A percentile compares a stretch with the other conserved stretches of the same genome.
Evolutionary conservation across 2,888 invertebrate genomes (phyloP).

Genomic region (Drosophila kuntzei): DNA sequence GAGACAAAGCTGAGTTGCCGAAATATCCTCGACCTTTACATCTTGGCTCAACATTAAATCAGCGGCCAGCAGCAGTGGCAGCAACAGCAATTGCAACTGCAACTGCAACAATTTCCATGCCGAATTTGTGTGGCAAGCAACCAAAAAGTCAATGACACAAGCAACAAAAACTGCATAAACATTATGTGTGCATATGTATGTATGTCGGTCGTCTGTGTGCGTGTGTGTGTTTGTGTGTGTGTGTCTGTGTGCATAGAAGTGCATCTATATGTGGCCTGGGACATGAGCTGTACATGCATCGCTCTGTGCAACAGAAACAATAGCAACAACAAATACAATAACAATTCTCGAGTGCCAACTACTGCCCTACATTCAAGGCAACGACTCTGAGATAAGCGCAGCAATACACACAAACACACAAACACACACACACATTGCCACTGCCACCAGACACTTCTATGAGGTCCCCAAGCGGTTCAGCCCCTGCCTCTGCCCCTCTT

Average conservation of each 20-base stretch:
- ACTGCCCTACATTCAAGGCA: constrained; percentile 81
- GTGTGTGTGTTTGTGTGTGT: constrained; percentile 1
- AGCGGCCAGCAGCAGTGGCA: constrained; percentile 20
- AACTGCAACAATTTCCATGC: constrained; percentile 56
- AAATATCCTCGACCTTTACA: constrained; percentile 62
- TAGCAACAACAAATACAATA: constrained; percentile 47
- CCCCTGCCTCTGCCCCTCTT: background rate
- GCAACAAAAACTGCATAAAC: constrained; percentile 31
- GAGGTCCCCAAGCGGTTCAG: constrained; percentile 40
- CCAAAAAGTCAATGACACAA: constrained; percentile 62
- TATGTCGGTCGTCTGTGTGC: constrained; percentile 9
- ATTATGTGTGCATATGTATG: constrained; percentile 7
- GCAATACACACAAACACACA: constrained; percentile 33
- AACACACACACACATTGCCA: constrained; percentile 46
- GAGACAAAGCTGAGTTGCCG: constrained; percentile 18
- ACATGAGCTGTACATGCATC: constrained; percentile 68
- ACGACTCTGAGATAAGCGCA: constrained; percentile 79
- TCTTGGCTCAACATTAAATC: constrained; percentile 57
- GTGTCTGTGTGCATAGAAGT: constrained; percentile 19
- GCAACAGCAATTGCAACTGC: constrained; percentile 24
- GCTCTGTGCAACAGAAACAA: constrained; percentile 23
- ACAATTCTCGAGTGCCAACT: constrained; percentile 76
- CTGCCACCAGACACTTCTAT: constrained; percentile 75
- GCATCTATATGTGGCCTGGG: constrained; percentile 56
- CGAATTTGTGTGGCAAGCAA: constrained; percentile 52